Evolutionary conservation across 1,140 invertebrate genomes (phyloP).

Genomic region (Heliconius hermathena): DNA sequence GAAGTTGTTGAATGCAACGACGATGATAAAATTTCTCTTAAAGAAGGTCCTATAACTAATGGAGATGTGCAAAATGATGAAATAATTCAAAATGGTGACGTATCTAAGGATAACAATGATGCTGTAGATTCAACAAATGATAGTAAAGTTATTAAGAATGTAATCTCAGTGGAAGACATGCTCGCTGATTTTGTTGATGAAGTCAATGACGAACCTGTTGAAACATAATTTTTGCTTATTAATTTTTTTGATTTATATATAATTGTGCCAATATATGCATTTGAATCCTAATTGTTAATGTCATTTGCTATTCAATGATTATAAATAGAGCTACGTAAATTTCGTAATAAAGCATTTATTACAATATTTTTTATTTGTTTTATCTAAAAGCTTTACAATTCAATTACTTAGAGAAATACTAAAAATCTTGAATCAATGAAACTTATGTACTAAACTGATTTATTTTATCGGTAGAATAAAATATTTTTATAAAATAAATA

Average conservation of each 20-base stretch:
- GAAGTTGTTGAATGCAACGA: background rate
- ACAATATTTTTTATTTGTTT: background rate
- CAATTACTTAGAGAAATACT: too few relatives aligned
- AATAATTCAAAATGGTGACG: conserved; percentile 40
- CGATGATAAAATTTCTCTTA: background rate
- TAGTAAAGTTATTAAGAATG: conserved; percentile 37
- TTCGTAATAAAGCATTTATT: background rate
- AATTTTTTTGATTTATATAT: background rate
- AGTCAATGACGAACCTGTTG: conserved; percentile 55
- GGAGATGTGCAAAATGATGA: conserved; percentile 36
- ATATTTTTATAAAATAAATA: too few relatives aligned
- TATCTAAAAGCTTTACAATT: background rate
- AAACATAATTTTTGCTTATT: conserved; percentile 21
- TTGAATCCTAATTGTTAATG: background rate
- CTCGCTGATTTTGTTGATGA: conserved; percentile 78
- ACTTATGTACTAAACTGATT: too few relatives aligned
- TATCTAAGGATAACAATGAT: conserved; percentile 28
- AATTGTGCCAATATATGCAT: conserved; percentile 7
- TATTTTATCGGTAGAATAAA: too few relatives aligned
- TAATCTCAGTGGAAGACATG: conserved; percentile 69
- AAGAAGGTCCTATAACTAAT: conserved; percentile 48
- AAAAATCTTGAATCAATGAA: too few relatives aligned
- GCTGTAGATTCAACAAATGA: conserved; percentile 16
- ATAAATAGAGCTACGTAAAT: background rate
- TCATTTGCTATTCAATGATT: background rate